phyloP scores from a whole-genome alignment of 1,140 invertebrate species.

The Bombus waltoni region DNA sequence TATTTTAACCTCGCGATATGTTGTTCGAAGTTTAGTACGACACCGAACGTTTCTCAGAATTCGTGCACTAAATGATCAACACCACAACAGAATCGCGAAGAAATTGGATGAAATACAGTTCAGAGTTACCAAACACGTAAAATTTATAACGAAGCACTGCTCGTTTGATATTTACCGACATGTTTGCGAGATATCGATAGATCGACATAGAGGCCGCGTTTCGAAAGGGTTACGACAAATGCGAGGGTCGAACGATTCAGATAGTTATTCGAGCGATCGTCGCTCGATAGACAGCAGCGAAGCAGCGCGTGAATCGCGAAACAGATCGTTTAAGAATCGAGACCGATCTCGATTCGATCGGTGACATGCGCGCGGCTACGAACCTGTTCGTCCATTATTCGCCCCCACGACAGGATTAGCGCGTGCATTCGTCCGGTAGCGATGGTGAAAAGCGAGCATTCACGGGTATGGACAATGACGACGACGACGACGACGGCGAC shows the following conservation, averaged over 20 bases:
- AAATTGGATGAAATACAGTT: not conserved
- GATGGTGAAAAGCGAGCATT: constrained; percentile 27
- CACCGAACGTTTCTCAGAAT: not conserved
- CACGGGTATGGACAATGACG: constrained; percentile 6
- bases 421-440: constrained; percentile 7
- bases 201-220: not conserved
- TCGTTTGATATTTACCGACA: not conserved
- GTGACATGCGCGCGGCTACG: constrained; percentile 50
- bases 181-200: not conserved
- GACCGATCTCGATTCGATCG: constrained; percentile 17
- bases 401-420: constrained; percentile 3
- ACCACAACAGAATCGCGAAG: not conserved
- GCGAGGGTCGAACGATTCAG: not conserved
- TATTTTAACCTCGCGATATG: not conserved
- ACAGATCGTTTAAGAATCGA: constrained; percentile 14
- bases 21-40: no score
- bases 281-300: no score
- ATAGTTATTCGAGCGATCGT: not conserved
- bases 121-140: not conserved
- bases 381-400: constrained; percentile 54
- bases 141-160: not conserved
- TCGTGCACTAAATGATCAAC: not conserved
- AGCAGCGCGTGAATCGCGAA: not conserved
- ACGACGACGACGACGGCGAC: constrained; percentile 38
- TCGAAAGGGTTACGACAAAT: not conserved